Base-by-base conservation (phyloP, 1,140 invertebrate genomes). In the Copidosoma floridanum region DNA sequence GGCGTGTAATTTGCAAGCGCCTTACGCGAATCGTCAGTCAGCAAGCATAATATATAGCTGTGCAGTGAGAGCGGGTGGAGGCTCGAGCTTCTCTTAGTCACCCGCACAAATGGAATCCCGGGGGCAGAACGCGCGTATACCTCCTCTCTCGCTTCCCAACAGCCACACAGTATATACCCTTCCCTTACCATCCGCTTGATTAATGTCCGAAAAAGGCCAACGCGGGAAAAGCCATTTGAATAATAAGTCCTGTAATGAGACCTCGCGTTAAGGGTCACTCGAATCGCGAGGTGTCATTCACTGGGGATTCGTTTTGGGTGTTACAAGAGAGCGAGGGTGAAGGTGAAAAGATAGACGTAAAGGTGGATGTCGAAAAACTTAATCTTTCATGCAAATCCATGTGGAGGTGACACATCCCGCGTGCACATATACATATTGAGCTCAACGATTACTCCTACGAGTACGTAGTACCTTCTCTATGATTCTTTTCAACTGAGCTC, bases 201-300 rank as follows among this genome's bases (percentile, higher is more conserved):
- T 72, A 67, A 72, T 71, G 65, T 26, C 51, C 38, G 18, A 52
- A n/a, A n/a, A 51, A 56, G 57, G 48, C 55, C 51, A 51, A 65
- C 41, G 59, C 53, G 60, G 57, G 54, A 63, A 47, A 55, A 52
- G 38, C 48, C 40, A 64, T 66, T 67, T 63, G 57, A 63, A 67
- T 68, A 66, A 66, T 68, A 63, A 67, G 63, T 46, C 53, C 63
- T 68, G n/a, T n/a, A 68, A 70, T 68, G 64, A 65, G 63, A 66
- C 56, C 54, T 20, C 8, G 20, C 21, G 29, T 8, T 0, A 47
- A 56, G 14, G 18, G 38, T 14, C 18, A 27, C 57, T 24, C 47
- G 26, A 58, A 51, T 59, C 52, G 44, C 26, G 26, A 16, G 27
- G 14, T 20, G 29, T 44, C 57, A 52, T 44, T 58, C 37, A 24